phyloP scores from a whole-genome alignment of 92 coral and sea anemone genomes.

The Palythoa heliodiscus region DNA sequence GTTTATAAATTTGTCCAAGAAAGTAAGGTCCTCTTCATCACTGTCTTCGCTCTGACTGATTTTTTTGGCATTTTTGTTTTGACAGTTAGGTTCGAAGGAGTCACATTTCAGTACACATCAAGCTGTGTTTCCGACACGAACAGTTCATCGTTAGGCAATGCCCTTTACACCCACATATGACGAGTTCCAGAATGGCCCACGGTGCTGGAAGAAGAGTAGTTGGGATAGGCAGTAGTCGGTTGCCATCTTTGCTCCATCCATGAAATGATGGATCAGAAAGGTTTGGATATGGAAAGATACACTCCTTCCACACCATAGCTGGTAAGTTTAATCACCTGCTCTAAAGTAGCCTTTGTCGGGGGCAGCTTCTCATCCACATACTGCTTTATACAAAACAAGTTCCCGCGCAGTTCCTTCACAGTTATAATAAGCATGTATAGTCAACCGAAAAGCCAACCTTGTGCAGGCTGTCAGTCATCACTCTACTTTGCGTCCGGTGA shows the following conservation, averaged over 20 bases:
- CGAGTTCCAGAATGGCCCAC: conserved; percentile 61
- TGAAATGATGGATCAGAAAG: conserved; percentile 56
- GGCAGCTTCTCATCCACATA: conserved; percentile 56
- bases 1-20: too few relatives aligned
- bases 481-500: not conserved
- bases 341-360: conserved; percentile 49
- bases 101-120: too few relatives aligned
- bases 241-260: conserved; percentile 52
- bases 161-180: conserved; percentile 61
- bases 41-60: too few relatives aligned
- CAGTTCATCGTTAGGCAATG: conserved; percentile 61
- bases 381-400: conserved; percentile 56
- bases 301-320: conserved; percentile 52
- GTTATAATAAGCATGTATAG: conserved; percentile 21
- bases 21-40: too few relatives aligned
- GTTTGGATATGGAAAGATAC: conserved; percentile 48
- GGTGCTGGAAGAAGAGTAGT: conserved; percentile 64
- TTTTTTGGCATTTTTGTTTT: not conserved
- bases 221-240: conserved; percentile 56
- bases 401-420: conserved; percentile 47
- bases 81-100: not conserved
- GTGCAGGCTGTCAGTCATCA: not conserved
- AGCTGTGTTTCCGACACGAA: conserved; percentile 59
- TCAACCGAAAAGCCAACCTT: not conserved
- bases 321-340: conserved; percentile 27